Base-by-base conservation (phyloP, 64 coral and sea anemone genomes). In the Acropora yongei region DNA sequence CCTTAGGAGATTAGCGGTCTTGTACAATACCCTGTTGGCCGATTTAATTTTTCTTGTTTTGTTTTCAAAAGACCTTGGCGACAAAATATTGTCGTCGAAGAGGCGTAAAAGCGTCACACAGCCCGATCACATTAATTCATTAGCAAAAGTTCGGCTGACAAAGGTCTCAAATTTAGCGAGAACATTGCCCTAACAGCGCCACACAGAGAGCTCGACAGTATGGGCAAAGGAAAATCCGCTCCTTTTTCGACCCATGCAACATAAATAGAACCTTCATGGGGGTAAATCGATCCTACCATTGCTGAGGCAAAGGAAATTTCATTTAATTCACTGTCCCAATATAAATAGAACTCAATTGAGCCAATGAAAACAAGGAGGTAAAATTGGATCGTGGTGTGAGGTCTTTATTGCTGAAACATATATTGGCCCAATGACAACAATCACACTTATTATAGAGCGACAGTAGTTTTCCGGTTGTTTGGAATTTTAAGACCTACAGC, bases 401-500 rank as follows among this genome's bases (percentile, higher is more conserved):
- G 81, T 84, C 81, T 13, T 63, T 14, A 84, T 68, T 47, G 11
- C 61, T 17, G 44, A 16, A 68, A 46, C 61, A 68, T n/a, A 8
- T 30, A 41, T 0, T 16, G 41, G 81, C 47, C 81, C 39, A 5
- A 68, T 44, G 60, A 68, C 81, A 84, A 84, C 81, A 84, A 84
- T 84, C 18, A 44, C 61, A 68, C 81, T 68, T 68, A 68, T 16
- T 47, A 47, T 30, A 48, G 44, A 12, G 2, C 45, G 81, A 68
- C 81, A 48, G 68, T 84, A 58, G 41, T 47, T 84, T 84, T 84
- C 81, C 81, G 81, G 46, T 84, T 47, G 41, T 16, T 46, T 13
- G 43, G 75, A 47, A 78, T 47, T 3, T 66, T 44, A 2, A 68
- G 42, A 68, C 81, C 81, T 48, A 84, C 81, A 61, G 58, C 81